Evolutionary conservation across 2,888 invertebrate genomes (phyloP).

Genomic region (Xanthia togata): DNA sequence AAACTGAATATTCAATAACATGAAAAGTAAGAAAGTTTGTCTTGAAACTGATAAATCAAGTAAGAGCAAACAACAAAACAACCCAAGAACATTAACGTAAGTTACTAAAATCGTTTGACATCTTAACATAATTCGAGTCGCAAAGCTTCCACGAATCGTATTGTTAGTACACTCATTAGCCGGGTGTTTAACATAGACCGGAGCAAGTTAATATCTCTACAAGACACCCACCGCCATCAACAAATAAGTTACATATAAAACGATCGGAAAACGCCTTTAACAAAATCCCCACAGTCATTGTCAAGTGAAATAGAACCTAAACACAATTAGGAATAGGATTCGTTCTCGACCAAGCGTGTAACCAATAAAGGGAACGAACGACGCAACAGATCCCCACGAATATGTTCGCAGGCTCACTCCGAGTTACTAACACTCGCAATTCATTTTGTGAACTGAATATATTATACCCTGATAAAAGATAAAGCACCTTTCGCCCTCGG

Average conservation of each 20-base stretch:
- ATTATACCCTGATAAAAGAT: slow-evolving; percentile 82
- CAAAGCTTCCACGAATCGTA: slow-evolving; percentile 66
- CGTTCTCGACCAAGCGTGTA: slow-evolving; percentile 78
- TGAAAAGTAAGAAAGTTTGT: slow-evolving; percentile 26
- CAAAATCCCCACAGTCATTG: slow-evolving; percentile 74
- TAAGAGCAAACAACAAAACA: slow-evolving; percentile 36
- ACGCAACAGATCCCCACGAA: slow-evolving; percentile 89
- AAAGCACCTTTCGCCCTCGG: slow-evolving; percentile 77
- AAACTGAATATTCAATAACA: slow-evolving; percentile 1
- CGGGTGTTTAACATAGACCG: slow-evolving; percentile 75
- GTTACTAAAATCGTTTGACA: slow-evolving; percentile 49
- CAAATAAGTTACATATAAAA: slow-evolving; percentile 84
- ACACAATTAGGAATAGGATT: slow-evolving; percentile 80
- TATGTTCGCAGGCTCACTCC: slow-evolving; percentile 90
- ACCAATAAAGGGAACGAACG: slow-evolving; percentile 86
- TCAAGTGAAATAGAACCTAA: slow-evolving; percentile 82
- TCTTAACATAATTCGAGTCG: slow-evolving; percentile 60
- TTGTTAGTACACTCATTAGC: slow-evolving; percentile 74
- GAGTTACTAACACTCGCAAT: slow-evolving; percentile 90
- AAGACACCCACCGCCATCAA: slow-evolving; percentile 78
- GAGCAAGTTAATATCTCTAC: slow-evolving; percentile 79
- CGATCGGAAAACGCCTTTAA: slow-evolving; percentile 79
- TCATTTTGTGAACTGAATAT: slow-evolving; percentile 90
- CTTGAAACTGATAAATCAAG: slow-evolving; percentile 11
- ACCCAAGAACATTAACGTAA: slow-evolving; percentile 15